phyloP scores from a whole-genome alignment of 2,113 vertebrate species.

The Puntigrus tetrazona region DNA sequence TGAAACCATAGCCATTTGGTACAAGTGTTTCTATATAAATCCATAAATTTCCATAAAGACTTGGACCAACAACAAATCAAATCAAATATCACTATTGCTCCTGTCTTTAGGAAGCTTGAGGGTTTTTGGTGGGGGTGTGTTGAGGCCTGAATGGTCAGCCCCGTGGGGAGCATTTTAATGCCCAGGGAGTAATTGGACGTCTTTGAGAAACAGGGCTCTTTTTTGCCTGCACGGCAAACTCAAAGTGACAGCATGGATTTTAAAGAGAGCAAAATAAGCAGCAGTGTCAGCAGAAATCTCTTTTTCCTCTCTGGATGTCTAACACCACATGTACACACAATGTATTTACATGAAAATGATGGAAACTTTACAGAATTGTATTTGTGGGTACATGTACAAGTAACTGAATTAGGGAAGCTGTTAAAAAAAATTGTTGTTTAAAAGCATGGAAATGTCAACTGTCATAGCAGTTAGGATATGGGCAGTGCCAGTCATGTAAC shows the following conservation, averaged over 20 bases:
- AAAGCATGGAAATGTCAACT: background rate
- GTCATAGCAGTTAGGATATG: background rate
- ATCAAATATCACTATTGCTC: background rate
- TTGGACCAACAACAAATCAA: no score
- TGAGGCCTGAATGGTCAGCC: conserved; percentile 13
- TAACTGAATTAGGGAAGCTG: background rate
- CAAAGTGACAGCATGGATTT: conserved; percentile 40
- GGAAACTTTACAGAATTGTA: background rate
- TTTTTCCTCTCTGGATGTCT: background rate
- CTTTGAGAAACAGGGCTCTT: conserved; percentile 24
- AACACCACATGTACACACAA: conserved; percentile 25
- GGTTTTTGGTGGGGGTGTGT: background rate
- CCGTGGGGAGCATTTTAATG: conserved; percentile 30
- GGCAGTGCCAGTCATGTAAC: background rate
- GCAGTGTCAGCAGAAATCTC: conserved; percentile 26
- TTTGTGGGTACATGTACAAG: background rate
- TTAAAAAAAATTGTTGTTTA: no score
- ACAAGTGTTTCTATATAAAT: background rate
- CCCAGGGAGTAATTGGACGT: conserved; percentile 33
- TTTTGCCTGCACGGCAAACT: conserved; percentile 44
- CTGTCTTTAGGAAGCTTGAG: background rate
- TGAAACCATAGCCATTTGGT: background rate
- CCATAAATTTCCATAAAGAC: background rate
- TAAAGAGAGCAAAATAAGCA: conserved; percentile 6
- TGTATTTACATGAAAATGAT: background rate